Percentiles rank a stretch among this genome's conserved stretches.
These are phyloP conservation scores for Neodiprion virginianus DNA, from an alignment of 1,140 invertebrate genomes.

Conservation along the genomic window DNA sequence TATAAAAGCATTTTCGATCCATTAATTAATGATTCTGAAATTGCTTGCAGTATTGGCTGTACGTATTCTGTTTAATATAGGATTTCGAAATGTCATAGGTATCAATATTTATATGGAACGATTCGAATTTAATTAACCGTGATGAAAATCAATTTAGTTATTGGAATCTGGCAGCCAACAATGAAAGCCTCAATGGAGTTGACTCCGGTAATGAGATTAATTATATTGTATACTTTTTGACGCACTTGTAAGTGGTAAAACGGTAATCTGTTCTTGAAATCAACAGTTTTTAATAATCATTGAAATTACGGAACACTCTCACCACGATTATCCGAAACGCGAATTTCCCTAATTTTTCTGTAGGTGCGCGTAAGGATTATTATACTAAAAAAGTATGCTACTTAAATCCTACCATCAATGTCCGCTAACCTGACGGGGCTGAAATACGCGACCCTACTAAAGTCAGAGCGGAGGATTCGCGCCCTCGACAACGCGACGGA, in stretches of 20 bases:
- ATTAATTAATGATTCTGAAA: background rate
- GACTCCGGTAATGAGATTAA: background rate
- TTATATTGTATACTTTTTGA: background rate
- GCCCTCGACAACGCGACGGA: background rate
- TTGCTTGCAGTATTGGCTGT: background rate
- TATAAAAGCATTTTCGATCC: background rate
- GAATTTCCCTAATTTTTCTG: background rate
- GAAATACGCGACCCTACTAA: conserved; percentile 2
- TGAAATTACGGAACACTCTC: background rate
- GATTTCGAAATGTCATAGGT: background rate
- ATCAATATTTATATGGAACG: too few relatives aligned
- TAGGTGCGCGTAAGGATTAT: background rate
- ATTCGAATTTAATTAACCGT: too few relatives aligned
- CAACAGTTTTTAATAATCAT: background rate
- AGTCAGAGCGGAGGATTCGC: background rate
- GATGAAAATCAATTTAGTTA: background rate
- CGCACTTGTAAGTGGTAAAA: background rate
- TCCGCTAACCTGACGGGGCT: background rate
- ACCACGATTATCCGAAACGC: background rate
- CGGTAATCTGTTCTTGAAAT: too few relatives aligned
- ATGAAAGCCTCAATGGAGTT: background rate
- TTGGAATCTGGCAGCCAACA: background rate
- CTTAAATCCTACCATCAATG: background rate
- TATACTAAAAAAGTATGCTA: background rate
- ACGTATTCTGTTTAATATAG: background rate